Conservation (phyloP, 2,888 invertebrate genomes). For the Nysson spinosus region DNA sequence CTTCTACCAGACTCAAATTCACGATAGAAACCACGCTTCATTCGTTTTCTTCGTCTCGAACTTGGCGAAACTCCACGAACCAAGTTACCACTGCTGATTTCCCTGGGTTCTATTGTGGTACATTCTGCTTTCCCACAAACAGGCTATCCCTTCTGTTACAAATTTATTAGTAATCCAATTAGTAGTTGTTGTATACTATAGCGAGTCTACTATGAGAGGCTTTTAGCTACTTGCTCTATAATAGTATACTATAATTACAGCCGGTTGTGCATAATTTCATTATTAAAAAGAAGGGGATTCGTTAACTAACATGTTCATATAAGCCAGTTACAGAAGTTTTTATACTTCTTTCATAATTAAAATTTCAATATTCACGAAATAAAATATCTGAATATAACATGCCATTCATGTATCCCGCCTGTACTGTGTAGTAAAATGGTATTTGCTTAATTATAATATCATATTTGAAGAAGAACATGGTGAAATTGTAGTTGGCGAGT, state of each 20-base stretch:
- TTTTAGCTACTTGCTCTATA: not conserved
- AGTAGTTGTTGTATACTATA: not conserved
- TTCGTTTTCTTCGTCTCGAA: constrained; percentile 46
- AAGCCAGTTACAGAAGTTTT: no score
- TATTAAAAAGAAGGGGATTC: no score
- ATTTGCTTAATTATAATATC: no score
- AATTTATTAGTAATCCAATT: constrained; percentile 31
- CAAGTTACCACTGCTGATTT: constrained; percentile 50
- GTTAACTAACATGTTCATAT: no score
- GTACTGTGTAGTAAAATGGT: no score
- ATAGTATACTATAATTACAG: not conserved
- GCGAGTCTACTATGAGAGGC: not conserved
- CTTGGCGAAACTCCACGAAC: constrained; percentile 43
- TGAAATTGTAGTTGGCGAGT: no score
- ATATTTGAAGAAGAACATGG: no score
- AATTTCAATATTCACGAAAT: no score
- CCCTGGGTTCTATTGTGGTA: constrained; percentile 41
- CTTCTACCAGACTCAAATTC: constrained; percentile 32
- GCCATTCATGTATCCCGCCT: no score
- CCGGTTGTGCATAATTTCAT: no score
- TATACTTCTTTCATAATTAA: no score
- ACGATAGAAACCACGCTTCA: constrained; percentile 36
- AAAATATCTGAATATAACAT: no score
- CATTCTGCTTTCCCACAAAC: constrained; percentile 30
- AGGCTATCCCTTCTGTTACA: constrained; percentile 21